Base-by-base conservation (phyloP, 2,888 invertebrate genomes). In the Synanthedon formicaeformis region DNA sequence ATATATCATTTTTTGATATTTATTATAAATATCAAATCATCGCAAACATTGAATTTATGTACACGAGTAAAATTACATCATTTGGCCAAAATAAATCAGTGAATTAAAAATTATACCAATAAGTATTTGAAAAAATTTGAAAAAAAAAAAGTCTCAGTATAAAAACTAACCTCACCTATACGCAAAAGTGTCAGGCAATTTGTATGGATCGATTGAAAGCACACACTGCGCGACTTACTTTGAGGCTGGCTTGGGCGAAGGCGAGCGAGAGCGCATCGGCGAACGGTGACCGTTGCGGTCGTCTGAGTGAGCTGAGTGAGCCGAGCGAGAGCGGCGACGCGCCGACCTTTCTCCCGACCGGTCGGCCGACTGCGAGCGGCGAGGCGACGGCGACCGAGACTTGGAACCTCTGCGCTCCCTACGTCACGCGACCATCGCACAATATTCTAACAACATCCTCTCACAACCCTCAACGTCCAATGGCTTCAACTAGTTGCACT, bases 321-420 rank as follows among this genome's bases (percentile, higher is more conserved):
- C 54, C 50, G 60, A 62, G 40, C 58, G 64, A 40, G 79, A 73
- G 52, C 65, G 64, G 11, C 71, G 72, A 16, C 71, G 57, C 56
- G 58, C 60, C 13, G 76, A 72, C 56, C 73, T 73, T 12, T 73
- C 72, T 13, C 67, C 70, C 50, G 74, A 70, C 57, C 70, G 73
- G 48, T 75, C 65, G 45, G 70, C 67, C 51, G 78, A 81, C 34
- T 73, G 69, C 45, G 83, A 80, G 45, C 79, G 75, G 45, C 34
- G 34, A 6, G 34, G 34, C 34, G 34, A 34, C 34, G 34, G 34
- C 34, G 45, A 45, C 12, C 11, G n/a, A 41, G 76, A 74, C 70
- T 75, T 75, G 51, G 80, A 78, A 57, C 68, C 73, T 69, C 84
- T 84, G 78, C 81, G 79, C 57, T 75, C 81, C 81, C 86, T 85